phyloP scores from a whole-genome alignment of 2,888 invertebrate species.

The Sipha maydis region DNA sequence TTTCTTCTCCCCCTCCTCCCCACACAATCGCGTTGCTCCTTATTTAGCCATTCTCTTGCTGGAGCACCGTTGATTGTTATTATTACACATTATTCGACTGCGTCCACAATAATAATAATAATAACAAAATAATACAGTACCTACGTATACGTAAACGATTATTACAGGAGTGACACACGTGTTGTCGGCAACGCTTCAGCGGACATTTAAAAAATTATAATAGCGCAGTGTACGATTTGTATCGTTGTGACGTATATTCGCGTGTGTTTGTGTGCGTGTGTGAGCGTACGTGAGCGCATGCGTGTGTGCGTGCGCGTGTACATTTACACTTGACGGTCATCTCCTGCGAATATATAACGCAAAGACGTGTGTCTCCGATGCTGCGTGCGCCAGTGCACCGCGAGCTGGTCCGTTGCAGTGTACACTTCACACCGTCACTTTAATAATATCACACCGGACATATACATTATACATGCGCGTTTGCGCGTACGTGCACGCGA shows the following conservation, averaged over 20 bases:
- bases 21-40: constrained; percentile 11
- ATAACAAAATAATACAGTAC: too few relatives aligned
- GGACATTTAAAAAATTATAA: not conserved
- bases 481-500: not conserved
- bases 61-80: not conserved
- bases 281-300: not conserved
- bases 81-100: not conserved
- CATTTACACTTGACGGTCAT: not conserved
- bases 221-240: too few relatives aligned
- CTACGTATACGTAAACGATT: too few relatives aligned
- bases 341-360: not conserved
- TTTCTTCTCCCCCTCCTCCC: not conserved
- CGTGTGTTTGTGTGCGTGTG: too few relatives aligned
- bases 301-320: too few relatives aligned
- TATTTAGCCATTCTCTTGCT: constrained; percentile 24
- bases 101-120: too few relatives aligned
- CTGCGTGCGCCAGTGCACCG: not conserved
- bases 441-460: too few relatives aligned
- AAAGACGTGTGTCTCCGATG: too few relatives aligned
- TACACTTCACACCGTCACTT: too few relatives aligned
- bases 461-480: not conserved
- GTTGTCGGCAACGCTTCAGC: not conserved
- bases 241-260: too few relatives aligned
- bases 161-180: too few relatives aligned
- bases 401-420: not conserved